A percentile compares a stretch with the other conserved stretches of the same genome.
Conservation (phyloP, 2,888 invertebrate genomes). For the Acleris sparsana region DNA sequence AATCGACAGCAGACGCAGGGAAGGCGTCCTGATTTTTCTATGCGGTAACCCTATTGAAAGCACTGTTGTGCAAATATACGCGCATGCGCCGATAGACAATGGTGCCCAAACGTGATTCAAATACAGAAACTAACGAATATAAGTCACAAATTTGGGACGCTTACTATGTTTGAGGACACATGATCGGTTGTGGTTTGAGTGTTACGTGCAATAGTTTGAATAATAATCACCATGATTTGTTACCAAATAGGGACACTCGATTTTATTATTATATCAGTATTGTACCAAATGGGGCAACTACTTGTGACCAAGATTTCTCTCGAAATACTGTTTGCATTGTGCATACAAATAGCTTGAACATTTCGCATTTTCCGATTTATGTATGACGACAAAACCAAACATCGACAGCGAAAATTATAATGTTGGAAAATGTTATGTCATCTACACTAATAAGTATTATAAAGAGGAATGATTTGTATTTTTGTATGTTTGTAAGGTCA, state of each 20-base stretch:
- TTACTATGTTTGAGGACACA: conserved; percentile 10
- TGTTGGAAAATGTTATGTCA: too few relatives aligned
- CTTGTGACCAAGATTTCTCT: too few relatives aligned
- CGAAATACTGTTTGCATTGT: background rate
- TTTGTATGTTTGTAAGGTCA: too few relatives aligned
- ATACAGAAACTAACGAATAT: conserved; percentile 25
- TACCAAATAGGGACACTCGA: background rate
- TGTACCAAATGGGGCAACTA: too few relatives aligned
- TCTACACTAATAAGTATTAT: too few relatives aligned
- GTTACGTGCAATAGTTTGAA: background rate
- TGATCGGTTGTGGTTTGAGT: conserved; percentile 9
- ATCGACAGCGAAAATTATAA: too few relatives aligned
- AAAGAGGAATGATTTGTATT: too few relatives aligned
- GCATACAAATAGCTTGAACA: conserved; percentile 6
- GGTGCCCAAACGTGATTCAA: conserved; percentile 30
- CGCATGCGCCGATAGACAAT: conserved; percentile 27
- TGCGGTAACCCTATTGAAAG: conserved; percentile 18
- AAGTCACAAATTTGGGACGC: conserved; percentile 19
- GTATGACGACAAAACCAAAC: background rate
- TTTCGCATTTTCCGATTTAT: background rate
- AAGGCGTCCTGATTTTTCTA: too few relatives aligned
- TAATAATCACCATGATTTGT: conserved; percentile 6
- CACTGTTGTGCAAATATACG: conserved; percentile 28
- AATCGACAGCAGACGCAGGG: too few relatives aligned
- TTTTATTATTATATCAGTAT: too few relatives aligned